Evolutionary conservation across 2,113 vertebrate genomes (phyloP).

Genomic region (Ammodytes dubius): DNA sequence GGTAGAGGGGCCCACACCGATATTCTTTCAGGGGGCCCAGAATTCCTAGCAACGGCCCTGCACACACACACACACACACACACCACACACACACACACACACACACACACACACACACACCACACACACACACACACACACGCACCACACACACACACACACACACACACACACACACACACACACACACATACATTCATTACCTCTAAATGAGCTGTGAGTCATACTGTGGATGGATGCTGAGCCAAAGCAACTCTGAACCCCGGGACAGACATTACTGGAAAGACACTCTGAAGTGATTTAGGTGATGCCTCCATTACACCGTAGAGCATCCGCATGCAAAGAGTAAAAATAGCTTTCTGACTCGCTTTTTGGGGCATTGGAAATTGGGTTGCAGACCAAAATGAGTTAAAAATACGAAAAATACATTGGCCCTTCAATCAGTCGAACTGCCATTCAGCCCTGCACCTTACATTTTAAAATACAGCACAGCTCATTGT

Average conservation of each 20-base stretch:
- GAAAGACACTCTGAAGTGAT: conserved; percentile 11
- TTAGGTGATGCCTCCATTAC: neutral
- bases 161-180: neutral
- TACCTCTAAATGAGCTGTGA: conserved; percentile 38
- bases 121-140: conserved; percentile 18
- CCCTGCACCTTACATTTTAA: conserved; percentile 5
- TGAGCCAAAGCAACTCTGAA: conserved; percentile 21
- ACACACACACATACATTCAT: conserved; percentile 24
- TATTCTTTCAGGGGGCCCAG: too few relatives aligned
- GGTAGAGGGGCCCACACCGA: too few relatives aligned
- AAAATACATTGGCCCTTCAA: conserved; percentile 2
- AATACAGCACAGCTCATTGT: neutral
- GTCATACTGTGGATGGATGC: conserved; percentile 22
- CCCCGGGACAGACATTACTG: conserved; percentile 10
- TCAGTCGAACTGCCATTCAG: conserved; percentile 16
- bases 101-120: conserved; percentile 18
- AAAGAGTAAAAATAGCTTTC: neutral
- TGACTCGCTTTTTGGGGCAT: neutral
- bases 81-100: conserved; percentile 18
- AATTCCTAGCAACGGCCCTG: too few relatives aligned
- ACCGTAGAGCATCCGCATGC: neutral
- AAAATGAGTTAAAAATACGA: too few relatives aligned
- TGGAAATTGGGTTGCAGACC: neutral
- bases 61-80: neutral
- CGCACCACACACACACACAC: neutral